phyloP scores from a whole-genome alignment of 2,113 vertebrate species.

The Aptenodytes patagonicus region DNA sequence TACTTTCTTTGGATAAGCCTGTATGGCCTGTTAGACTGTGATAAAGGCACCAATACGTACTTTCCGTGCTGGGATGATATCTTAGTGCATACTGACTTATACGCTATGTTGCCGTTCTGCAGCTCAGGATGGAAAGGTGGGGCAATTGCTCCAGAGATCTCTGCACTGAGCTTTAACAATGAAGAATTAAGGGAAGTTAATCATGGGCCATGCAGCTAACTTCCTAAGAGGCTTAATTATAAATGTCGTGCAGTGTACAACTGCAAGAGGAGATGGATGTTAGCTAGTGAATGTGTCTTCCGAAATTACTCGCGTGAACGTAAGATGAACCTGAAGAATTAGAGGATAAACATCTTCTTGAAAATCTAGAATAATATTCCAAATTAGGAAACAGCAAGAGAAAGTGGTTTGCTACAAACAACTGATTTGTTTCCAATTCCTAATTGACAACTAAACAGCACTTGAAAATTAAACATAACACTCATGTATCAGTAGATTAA shows the following conservation, averaged over 20 bases:
- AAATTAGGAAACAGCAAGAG: not conserved
- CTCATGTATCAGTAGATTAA: not conserved
- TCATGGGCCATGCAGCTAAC: not conserved
- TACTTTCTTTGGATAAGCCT: not conserved
- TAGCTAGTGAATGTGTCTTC: not conserved
- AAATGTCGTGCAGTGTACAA: constrained; percentile 9
- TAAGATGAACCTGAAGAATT: not conserved
- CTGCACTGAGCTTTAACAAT: constrained; percentile 15
- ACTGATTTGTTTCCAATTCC: not conserved
- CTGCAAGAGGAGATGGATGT: constrained; percentile 8
- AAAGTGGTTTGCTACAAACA: not conserved
- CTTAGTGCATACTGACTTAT: not conserved
- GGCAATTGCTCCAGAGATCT: constrained; percentile 17
- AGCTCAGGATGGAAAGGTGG: not conserved
- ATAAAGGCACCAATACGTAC: not conserved
- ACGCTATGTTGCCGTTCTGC: not conserved
- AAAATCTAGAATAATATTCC: not conserved
- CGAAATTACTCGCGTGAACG: not conserved
- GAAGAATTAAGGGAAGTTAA: constrained; percentile 49
- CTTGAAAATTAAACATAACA: constrained; percentile 2
- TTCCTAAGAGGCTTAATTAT: constrained; percentile 66
- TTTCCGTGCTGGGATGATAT: not conserved
- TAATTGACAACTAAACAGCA: not conserved
- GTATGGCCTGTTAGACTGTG: constrained; percentile 19
- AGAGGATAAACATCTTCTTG: not conserved